phyloP scores from a whole-genome alignment of 92 coral and sea anemone species.

The Porites cylindrica region DNA sequence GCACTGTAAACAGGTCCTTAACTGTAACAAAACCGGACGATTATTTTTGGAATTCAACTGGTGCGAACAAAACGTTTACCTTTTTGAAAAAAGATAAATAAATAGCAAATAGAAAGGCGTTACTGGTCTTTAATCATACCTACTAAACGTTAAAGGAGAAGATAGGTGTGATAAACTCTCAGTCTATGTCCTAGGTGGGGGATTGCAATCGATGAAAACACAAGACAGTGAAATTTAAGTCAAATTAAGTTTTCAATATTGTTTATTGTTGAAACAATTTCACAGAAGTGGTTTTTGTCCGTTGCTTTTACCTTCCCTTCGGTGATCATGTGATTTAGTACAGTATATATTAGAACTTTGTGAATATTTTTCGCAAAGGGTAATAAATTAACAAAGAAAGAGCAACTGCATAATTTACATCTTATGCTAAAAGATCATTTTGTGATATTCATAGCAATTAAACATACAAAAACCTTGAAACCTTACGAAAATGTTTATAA shows the following conservation, averaged over 20 bases:
- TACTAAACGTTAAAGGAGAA: too few relatives aligned
- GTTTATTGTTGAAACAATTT: constrained; percentile 15
- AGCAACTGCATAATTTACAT: constrained; percentile 25
- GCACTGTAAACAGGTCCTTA: too few relatives aligned
- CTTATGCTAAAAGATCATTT: constrained; percentile 11
- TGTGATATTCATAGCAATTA: background rate
- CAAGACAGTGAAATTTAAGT: background rate
- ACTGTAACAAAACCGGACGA: too few relatives aligned
- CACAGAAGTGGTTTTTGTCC: constrained; percentile 14
- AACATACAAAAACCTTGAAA: background rate
- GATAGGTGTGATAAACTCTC: too few relatives aligned
- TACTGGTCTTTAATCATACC: too few relatives aligned
- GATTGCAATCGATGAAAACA: background rate
- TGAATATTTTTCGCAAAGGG: constrained; percentile 49
- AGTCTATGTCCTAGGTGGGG: background rate
- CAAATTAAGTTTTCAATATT: background rate
- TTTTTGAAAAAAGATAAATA: too few relatives aligned
- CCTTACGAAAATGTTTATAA: background rate
- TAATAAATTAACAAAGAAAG: constrained; percentile 41
- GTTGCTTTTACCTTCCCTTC: background rate
- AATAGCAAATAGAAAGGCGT: too few relatives aligned
- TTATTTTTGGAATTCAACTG: too few relatives aligned
- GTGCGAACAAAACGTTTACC: too few relatives aligned
- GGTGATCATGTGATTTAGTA: constrained; percentile 20
- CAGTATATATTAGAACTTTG: constrained; percentile 45